Percentiles rank a stretch among this genome's conserved stretches.
phyloP scores from a whole-genome alignment of 2,888 invertebrate genomes.

The Hemistola chrysoprasaria region DNA sequence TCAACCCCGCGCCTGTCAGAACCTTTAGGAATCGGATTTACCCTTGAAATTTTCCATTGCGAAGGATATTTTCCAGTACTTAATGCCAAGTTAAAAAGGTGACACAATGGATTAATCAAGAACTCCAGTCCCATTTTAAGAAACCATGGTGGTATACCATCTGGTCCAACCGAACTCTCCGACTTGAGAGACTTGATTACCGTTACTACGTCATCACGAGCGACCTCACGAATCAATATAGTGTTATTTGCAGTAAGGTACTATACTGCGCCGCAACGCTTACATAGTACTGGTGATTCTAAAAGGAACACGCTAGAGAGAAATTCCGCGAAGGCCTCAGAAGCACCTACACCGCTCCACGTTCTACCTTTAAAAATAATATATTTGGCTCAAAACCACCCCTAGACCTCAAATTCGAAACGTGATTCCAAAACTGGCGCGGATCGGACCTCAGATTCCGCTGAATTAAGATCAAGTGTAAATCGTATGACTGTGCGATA shows the following conservation, averaged over 20 bases:
- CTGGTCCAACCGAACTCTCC: conserved; percentile 1
- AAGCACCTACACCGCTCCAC: not conserved
- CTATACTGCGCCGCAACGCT: not conserved
- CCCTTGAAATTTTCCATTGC: conserved; percentile 2
- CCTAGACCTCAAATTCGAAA: not conserved
- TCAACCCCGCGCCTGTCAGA: not conserved
- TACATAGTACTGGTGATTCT: not conserved
- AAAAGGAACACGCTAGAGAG: conserved; percentile 5
- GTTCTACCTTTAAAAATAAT: not conserved
- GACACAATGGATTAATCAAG: too few relatives aligned
- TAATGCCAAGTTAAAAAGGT: too few relatives aligned
- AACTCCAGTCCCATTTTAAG: not conserved
- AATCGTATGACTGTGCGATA: not conserved
- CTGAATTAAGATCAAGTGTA: not conserved
- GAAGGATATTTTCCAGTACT: not conserved
- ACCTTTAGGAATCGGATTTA: conserved; percentile 1
- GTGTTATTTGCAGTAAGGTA: too few relatives aligned
- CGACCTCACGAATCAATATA: conserved; percentile 1
- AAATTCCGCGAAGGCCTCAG: conserved; percentile 4
- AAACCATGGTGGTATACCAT: not conserved
- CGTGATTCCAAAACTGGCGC: conserved; percentile 2
- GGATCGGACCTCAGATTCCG: not conserved
- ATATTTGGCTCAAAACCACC: conserved; percentile 7
- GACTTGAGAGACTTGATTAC: conserved; percentile 1
- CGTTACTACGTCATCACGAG: not conserved